Conservation (phyloP, 1,140 invertebrate species). For the Calliphora vicina region DNA sequence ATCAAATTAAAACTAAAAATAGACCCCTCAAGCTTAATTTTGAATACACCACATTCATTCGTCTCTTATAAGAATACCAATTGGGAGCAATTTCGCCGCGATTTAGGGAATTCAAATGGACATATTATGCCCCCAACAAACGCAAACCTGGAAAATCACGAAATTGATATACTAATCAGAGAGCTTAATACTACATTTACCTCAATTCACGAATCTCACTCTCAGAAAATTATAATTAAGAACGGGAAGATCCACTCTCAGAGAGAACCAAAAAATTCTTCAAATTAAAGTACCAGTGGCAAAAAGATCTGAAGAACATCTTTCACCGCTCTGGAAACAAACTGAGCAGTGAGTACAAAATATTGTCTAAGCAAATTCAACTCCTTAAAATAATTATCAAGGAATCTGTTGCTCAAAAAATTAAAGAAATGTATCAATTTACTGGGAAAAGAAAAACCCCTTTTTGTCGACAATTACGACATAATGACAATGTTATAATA, state of each 20-base stretch:
- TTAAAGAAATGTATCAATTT: background rate
- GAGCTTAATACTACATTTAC: background rate
- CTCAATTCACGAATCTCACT: background rate
- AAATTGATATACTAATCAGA: background rate
- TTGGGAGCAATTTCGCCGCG: background rate
- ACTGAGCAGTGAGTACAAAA: background rate
- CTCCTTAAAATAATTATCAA: background rate
- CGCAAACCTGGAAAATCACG: background rate
- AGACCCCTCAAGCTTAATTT: background rate
- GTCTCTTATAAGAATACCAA: background rate
- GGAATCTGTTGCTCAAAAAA: background rate
- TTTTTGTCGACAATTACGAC: background rate
- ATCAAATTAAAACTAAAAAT: background rate
- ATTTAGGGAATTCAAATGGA: background rate
- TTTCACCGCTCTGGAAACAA: background rate
- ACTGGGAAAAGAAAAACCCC: background rate
- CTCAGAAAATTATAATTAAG: background rate
- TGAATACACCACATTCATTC: background rate
- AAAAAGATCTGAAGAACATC: background rate
- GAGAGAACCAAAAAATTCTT: background rate
- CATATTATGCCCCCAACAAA: background rate
- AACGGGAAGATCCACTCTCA: background rate
- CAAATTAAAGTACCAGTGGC: background rate
- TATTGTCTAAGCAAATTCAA: background rate
- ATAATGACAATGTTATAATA: background rate